Percentiles rank a stretch among this genome's conserved stretches.
phyloP scores from a whole-genome alignment of 2,888 invertebrate genomes.

The Rhopalosiphum nymphaeae region DNA sequence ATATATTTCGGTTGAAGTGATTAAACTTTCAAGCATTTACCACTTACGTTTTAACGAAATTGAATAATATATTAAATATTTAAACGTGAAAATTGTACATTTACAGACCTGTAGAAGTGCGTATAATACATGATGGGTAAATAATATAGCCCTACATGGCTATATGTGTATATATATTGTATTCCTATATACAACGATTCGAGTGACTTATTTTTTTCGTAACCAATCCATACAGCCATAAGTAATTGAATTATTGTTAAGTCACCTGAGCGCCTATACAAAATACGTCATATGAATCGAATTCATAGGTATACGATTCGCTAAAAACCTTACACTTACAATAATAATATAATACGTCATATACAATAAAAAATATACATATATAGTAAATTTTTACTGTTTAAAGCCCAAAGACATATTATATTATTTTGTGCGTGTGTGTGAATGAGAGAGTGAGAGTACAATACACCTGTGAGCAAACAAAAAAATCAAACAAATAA shows the following conservation, averaged over 20 bases:
- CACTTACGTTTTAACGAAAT: constrained; percentile 20
- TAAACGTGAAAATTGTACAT: not conserved
- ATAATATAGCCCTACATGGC: not conserved
- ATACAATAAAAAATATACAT: not conserved
- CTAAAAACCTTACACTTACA: not conserved
- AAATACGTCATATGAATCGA: not conserved
- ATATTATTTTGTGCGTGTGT: not conserved
- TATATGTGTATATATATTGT: not conserved
- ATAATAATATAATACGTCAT: not conserved
- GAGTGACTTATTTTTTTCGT: not conserved
- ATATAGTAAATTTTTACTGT: not conserved
- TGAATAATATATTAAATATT: constrained; percentile 28
- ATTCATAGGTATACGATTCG: not conserved
- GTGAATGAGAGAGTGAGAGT: not conserved
- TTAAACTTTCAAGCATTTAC: constrained; percentile 29
- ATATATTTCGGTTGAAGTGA: constrained; percentile 48
- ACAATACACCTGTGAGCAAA: not conserved
- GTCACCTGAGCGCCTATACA: not conserved
- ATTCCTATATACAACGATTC: not conserved
- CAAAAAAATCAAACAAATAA: not conserved
- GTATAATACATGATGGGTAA: not conserved
- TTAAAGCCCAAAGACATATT: not conserved
- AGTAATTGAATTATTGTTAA: constrained; percentile 27
- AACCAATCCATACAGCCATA: not conserved
- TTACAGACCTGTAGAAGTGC: not conserved